Evolutionary conservation across 2,888 invertebrate species (phyloP), one percentile per base, ranked within the genome.

Genomic region (Archips crataeganus): DNA sequence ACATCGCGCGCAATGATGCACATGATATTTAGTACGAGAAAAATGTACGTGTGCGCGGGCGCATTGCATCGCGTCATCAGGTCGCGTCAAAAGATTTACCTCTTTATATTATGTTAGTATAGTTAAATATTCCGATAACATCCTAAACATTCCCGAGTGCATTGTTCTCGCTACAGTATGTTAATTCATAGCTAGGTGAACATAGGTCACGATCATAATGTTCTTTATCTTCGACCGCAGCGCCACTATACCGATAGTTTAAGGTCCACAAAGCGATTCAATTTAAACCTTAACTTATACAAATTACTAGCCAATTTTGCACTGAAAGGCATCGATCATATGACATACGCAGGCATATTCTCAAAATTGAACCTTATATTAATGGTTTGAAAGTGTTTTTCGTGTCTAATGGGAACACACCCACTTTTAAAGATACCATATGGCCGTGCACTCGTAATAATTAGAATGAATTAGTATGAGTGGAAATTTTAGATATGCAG

Each of bases 131-230:
- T 57, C 3, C 32, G 9, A 23, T 32, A 32, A 11, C 11, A 10
- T 32, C 32, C n/a, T 57, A 57, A 57, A 32, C 32, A 5, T 42
- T 13, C 45, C 11, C 13, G 13, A 63, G 63, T 63, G 45, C 47
- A 63, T 47, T 63, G 63, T 47, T 47, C 63, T 47, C n/a, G 23
- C 13, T 32, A 63, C 63, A 47, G 10, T 63, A 47, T 47, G 63
- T 63, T 63, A 63, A 63, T 47, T 32, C 45, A 47, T 63, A 13
- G 62, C 63, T 34, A 34, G 63, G 63, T 63, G 8, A 63, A 63
- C 47, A 47, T 32, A 47, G 63, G 63, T 63, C 63, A 47, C 47
- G 63, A 47, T 47, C 47, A 63, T 63, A 42, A 42, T 63, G 63
- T 63, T 63, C 62, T 63, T 47, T 60, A 60, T 60, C 36, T 13